Evolutionary conservation across 2,888 invertebrate genomes (phyloP).

Genomic region (Pterobdella sp.): DNA sequence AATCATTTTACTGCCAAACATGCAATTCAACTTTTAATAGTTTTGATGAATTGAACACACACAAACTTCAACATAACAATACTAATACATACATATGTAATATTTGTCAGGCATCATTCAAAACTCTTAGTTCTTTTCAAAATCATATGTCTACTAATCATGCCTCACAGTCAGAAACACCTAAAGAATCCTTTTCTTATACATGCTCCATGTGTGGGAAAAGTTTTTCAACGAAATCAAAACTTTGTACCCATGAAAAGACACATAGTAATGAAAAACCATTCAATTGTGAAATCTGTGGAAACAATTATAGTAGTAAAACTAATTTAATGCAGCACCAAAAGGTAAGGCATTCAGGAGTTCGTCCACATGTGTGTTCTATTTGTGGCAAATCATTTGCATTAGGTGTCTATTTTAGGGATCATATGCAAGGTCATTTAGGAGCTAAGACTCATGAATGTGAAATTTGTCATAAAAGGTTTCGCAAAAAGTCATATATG

Average conservation of each 20-base stretch:
- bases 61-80: background rate
- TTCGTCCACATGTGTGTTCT: slow-evolving; percentile 26
- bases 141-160: background rate
- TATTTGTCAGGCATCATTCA: background rate
- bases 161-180: background rate
- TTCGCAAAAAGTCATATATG: slow-evolving; percentile 29
- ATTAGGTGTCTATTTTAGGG: slow-evolving; percentile 24
- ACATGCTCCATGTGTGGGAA: slow-evolving; percentile 28
- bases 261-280: slow-evolving; percentile 27
- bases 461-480: slow-evolving; percentile 26
- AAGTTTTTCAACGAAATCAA: slow-evolving; percentile 22
- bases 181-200: background rate
- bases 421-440: slow-evolving; percentile 28
- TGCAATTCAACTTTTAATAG: background rate
- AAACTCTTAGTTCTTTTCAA: background rate
- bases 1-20: background rate
- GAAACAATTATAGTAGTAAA: slow-evolving; percentile 24
- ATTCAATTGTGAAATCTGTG: slow-evolving; percentile 28
- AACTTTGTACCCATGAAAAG: slow-evolving; percentile 22
- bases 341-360: slow-evolving; percentile 24
- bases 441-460: slow-evolving; percentile 28
- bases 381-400: slow-evolving; percentile 30
- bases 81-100: background rate
- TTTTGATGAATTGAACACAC: background rate
- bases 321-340: slow-evolving; percentile 27